Percentiles rank a stretch among this genome's conserved stretches.
Evolutionary conservation across 2,888 invertebrate species (phyloP).

Genomic region (Pristionchus maxplancki): DNA sequence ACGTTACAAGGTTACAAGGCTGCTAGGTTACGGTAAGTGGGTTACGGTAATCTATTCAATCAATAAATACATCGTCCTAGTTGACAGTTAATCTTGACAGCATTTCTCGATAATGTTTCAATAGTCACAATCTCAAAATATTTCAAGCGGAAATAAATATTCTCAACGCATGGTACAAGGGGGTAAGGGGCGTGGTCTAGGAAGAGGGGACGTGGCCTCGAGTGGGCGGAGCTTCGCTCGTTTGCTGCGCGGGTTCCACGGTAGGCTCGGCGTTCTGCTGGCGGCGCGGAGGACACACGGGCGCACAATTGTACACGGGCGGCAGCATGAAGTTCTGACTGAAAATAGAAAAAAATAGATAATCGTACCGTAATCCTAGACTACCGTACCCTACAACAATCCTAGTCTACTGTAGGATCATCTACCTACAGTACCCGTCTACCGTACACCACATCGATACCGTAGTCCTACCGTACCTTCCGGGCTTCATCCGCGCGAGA

Average conservation of each 20-base stretch:
- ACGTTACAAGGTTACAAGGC: background rate
- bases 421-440: too few relatives aligned
- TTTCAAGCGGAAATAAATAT: background rate
- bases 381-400: too few relatives aligned
- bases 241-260: background rate
- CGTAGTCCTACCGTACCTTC: background rate
- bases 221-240: slow-evolving; percentile 30
- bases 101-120: background rate
- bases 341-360: too few relatives aligned
- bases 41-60: background rate
- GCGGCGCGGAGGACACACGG: background rate
- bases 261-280: background rate
- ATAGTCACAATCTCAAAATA: background rate
- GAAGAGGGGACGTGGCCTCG: slow-evolving; percentile 13
- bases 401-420: background rate
- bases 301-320: background rate
- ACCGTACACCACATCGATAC: background rate
- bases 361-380: too few relatives aligned
- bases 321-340: too few relatives aligned
- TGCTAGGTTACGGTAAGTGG: too few relatives aligned
- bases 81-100: background rate
- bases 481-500: background rate
- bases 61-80: background rate
- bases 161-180: slow-evolving; percentile 3
- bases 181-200: too few relatives aligned